Base-by-base conservation (phyloP, 2,797 vertebrate genomes). In the Alca torda region DNA sequence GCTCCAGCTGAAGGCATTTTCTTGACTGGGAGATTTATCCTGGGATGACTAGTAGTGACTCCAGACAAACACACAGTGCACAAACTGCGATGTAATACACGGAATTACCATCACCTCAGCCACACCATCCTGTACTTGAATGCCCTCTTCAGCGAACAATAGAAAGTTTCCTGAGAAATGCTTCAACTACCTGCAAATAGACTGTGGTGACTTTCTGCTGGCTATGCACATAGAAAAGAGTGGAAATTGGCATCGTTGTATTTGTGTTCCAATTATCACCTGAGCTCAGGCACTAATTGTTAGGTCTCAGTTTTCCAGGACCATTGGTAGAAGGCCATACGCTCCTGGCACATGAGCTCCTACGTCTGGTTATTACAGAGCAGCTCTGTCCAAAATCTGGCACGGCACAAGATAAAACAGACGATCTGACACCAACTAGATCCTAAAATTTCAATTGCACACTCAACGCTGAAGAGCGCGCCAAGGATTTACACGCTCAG, bases 221-320 rank as follows among this genome's bases (percentile, higher is more conserved):
- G 41, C 6, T 65, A 23, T 31, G 12, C 50, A 41, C 53, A 43
- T 23, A 70, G 11, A 39, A 12, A 61, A 37, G 41, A 50, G 11
- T 23, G 23, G 31, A 79, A 70, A 35, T 1, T 76, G 67, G 37
- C 43, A 56, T 30, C 0, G 0, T 31, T 13, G 26, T 13, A 2
- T 3, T 4, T 19, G 35, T 35, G 26, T 39, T 54, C 21, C 23
- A 37, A 11, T 0, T 23, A 14, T 37, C 35, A 23, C n/a, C n/a
- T 23, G 23, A 67, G 13, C 59, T 48, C 54, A 35, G 16, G 19
- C 26, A 41, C 3, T 5, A 8, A 7, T 8, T 13, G 6, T 0
- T 16, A 64, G 30, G 35, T 33, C 11, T 13, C 17, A 26, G 28
- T 26, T 45, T 30, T 1, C 20, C 56, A 70, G 19, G 24, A 59